phyloP scores from a whole-genome alignment of 2,888 invertebrate genomes.

The Ernsta delagoae region DNA sequence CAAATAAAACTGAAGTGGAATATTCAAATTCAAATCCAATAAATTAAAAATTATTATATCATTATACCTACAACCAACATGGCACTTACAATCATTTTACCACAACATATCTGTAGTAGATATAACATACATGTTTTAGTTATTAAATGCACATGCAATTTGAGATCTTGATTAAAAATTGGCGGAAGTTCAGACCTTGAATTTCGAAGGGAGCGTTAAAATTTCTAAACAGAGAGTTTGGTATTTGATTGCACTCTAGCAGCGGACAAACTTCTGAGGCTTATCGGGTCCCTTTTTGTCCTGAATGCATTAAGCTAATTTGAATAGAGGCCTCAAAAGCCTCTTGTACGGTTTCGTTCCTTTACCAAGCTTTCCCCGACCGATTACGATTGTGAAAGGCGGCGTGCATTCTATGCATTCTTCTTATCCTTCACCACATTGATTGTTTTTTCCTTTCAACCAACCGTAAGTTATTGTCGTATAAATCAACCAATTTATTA shows the following conservation, averaged over 20 bases:
- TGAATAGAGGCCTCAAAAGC: constrained; percentile 81
- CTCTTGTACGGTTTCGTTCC: constrained; percentile 79
- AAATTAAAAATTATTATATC: no score
- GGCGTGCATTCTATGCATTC: constrained; percentile 70
- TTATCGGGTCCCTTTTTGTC: constrained; percentile 80
- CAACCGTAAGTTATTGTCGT: constrained; percentile 26
- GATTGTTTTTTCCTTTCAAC: constrained; percentile 45
- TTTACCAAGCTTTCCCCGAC: constrained; percentile 68
- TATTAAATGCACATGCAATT: no score
- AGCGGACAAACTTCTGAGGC: constrained; percentile 62
- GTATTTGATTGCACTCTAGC: constrained; percentile 61
- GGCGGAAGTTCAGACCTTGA: constrained; percentile 30
- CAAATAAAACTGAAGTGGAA: no score
- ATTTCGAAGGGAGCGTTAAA: constrained; percentile 21
- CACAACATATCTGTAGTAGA: no score
- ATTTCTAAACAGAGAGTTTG: constrained; percentile 47
- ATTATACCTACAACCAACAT: no score
- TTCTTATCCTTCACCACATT: constrained; percentile 70
- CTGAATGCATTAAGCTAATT: constrained; percentile 82
- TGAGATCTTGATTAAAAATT: background rate
- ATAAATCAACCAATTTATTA: constrained; percentile 40
- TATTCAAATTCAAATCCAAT: no score
- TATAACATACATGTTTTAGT: no score
- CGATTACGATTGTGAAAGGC: constrained; percentile 67
- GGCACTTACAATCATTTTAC: no score